A percentile compares a stretch with the other conserved stretches of the same genome.
phyloP scores from a whole-genome alignment of 2,797 vertebrate genomes.

The Macropodus opercularis region DNA sequence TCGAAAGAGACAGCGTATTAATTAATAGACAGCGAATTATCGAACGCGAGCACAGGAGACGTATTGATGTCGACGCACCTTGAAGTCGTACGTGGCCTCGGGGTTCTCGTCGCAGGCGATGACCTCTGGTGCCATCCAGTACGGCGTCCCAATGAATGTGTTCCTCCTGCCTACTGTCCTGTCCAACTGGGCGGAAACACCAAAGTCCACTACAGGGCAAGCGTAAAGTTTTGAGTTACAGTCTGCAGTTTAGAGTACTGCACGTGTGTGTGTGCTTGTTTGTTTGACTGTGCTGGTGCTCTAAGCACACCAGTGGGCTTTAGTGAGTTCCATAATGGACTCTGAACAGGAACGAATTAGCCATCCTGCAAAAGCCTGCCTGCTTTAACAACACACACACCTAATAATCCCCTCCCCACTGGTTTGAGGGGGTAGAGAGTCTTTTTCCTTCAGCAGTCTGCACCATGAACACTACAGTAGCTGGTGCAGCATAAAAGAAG shows the following conservation, averaged over 20 bases:
- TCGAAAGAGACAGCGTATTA: slow-evolving; percentile 33
- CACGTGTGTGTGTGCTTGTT: neutral
- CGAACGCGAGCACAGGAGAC: neutral
- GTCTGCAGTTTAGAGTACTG: neutral
- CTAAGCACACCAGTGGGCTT: slow-evolving; percentile 36
- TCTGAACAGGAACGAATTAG: slow-evolving; percentile 38
- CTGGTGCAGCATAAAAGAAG: slow-evolving; percentile 51
- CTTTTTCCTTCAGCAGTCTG: slow-evolving; percentile 50
- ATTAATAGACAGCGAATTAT: slow-evolving; percentile 13
- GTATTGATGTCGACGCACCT: slow-evolving; percentile 76
- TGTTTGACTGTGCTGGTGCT: neutral
- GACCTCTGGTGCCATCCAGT: slow-evolving; percentile 99
- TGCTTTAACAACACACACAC: slow-evolving; percentile 34
- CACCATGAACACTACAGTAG: slow-evolving; percentile 34
- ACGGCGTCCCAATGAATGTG: slow-evolving; percentile 97
- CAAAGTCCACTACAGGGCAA: slow-evolving; percentile 88
- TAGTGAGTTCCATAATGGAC: slow-evolving; percentile 37
- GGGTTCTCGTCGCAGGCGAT: slow-evolving; percentile 97
- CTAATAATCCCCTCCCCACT: slow-evolving; percentile 49
- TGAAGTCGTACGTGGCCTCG: slow-evolving; percentile 93
- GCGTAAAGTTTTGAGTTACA: neutral
- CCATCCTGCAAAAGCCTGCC: slow-evolving; percentile 24
- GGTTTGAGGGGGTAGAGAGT: slow-evolving; percentile 26
- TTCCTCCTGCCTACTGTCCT: slow-evolving; percentile 91
- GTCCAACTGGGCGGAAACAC: slow-evolving; percentile 94